These are phyloP conservation scores for Hermaeophaga mercurialis DNA, from an alignment of 2,888 invertebrate genomes.

Conservation along the genomic window DNA sequence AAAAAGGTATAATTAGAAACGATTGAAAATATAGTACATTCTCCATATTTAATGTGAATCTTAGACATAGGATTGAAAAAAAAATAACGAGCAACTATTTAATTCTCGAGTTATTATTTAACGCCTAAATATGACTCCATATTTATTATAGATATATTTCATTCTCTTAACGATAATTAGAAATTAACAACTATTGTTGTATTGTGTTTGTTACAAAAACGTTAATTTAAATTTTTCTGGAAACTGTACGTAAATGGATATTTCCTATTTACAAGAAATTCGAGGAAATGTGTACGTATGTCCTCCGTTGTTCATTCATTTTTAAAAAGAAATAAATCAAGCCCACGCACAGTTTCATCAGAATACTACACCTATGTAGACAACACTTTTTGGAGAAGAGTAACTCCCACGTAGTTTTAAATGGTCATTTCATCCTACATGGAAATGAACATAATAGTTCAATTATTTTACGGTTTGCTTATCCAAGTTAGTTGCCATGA, in stretches of 20 bases:
- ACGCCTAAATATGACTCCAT: no score
- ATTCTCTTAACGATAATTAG: no score
- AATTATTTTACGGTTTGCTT: conserved; percentile 1
- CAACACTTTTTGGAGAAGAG: conserved; percentile 8
- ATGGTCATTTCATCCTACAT: conserved; percentile 3
- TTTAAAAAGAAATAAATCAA: conserved; percentile 12
- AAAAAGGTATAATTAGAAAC: no score
- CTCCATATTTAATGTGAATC: no score
- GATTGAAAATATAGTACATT: no score
- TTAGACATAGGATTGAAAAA: no score
- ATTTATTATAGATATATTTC: no score
- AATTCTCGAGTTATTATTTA: no score
- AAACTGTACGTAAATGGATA: conserved; percentile 5
- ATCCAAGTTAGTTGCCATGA: neutral
- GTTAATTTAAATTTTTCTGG: conserved; percentile 1
- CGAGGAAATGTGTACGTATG: conserved; percentile 1
- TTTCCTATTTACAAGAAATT: conserved; percentile 15
- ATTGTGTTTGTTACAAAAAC: neutral
- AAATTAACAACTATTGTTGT: no score
- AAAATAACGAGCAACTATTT: no score
- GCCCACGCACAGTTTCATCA: conserved; percentile 7
- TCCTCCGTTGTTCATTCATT: conserved; percentile 5
- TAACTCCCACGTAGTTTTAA: conserved; percentile 1
- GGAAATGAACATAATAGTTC: conserved; percentile 2
- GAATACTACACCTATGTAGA: conserved; percentile 11